phyloP scores from a whole-genome alignment of 1,140 invertebrate species.

The Carcinoscorpius rotundicauda region DNA sequence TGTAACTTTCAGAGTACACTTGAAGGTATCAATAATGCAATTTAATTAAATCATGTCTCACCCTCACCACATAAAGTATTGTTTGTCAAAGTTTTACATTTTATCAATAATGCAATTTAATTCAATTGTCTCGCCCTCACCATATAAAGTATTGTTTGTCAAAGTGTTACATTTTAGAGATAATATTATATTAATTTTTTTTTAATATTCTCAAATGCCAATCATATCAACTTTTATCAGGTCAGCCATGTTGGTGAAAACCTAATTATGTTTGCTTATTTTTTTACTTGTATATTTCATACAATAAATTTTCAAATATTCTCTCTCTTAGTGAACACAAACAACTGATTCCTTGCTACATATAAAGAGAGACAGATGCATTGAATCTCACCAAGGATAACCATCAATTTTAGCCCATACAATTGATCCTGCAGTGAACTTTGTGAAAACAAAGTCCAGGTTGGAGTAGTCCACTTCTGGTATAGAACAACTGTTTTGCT shows the following conservation, averaged over 20 bases:
- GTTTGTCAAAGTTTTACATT: no score
- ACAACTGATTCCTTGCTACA: background rate
- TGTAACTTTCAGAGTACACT: background rate
- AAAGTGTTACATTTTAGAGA: no score
- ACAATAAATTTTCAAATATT: background rate
- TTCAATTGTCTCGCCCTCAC: background rate
- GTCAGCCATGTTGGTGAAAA: no score
- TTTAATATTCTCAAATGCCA: background rate
- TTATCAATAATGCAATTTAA: background rate
- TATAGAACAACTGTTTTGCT: background rate
- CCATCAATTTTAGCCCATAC: conserved; percentile 48
- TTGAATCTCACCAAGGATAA: conserved; percentile 42
- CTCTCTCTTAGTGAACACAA: background rate
- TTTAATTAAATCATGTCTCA: background rate
- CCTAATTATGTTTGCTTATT: background rate
- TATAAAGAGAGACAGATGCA: background rate
- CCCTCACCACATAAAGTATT: no score
- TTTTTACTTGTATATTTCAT: background rate
- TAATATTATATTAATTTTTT: background rate
- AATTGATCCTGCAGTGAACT: conserved; percentile 39
- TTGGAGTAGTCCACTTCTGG: background rate
- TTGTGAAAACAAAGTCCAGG: background rate
- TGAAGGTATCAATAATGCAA: background rate
- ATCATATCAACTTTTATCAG: no score
- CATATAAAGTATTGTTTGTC: no score